Base-by-base conservation (phyloP, 2,888 invertebrate species). In the Sialis fuliginosa region DNA sequence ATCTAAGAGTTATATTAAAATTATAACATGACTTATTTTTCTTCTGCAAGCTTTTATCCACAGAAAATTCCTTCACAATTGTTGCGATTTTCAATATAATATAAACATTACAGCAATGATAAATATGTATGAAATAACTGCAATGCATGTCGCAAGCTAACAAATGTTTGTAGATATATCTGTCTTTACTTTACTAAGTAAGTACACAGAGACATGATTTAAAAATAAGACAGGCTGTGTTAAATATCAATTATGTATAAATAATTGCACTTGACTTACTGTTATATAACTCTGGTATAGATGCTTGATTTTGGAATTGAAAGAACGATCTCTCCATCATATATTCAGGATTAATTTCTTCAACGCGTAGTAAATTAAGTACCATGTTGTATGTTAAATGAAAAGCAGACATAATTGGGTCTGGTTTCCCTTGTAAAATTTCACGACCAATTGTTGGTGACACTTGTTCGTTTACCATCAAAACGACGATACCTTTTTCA, bases 351-450 rank as follows among this genome's bases (percentile, higher is more conserved):
- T 98, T 97, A 47, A 99, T 96, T 69, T 96, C 98, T 66, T 98
- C 98, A 1, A 98, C 98, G 54, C 99, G 71, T 53, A 98, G 69
- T 52, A 99, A 69, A 77, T 99, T 84, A 48, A 95, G 66, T 4
- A 99, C 96, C 98, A 99, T 99, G 63, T 98, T 98, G 65, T 99
- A 99, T 0, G 97, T 97, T 49, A 99, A 74, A 66, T 98, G 97
- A 68, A 99, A 99, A 0, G 98, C 97, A 0, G 96, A 96, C 66
- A 98, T 98, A 51, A 99, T 85, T 0, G 95, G 88, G 68, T 99
- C 98, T 0, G 98, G 85, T 57, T 81, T 79, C 22, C 98, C 97
- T 69, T 92, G 80, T 5, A 87, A 77, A 57, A 87, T 84, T 46
- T 74, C 77, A 51, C 82, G 79, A 1, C 85, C 84, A 4, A 79